Evolutionary conservation across 2,797 vertebrate species (phyloP).

Genomic region (Cynodonichthys magdalenae): DNA sequence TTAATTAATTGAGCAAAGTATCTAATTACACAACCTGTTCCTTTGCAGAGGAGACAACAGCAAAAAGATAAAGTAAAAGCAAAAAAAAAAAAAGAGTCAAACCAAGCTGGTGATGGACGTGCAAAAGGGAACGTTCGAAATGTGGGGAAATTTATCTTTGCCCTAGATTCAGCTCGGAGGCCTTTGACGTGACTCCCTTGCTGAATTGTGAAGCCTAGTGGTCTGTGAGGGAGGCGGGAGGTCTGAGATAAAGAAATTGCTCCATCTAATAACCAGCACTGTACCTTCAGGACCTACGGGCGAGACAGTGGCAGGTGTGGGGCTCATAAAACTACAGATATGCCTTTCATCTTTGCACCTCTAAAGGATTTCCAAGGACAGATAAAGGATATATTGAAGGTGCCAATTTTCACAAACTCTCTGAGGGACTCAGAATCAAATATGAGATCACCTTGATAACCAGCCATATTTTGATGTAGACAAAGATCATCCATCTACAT

Average conservation of each 20-base stretch:
- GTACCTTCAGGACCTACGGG: conserved; percentile 19
- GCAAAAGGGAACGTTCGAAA: not conserved
- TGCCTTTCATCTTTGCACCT: conserved; percentile 38
- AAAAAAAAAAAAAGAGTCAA: conserved; percentile 8
- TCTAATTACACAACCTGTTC: conserved; percentile 60
- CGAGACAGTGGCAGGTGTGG: not conserved
- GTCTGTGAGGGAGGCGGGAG: conserved; percentile 26
- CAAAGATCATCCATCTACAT: conserved; percentile 8
- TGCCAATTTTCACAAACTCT: conserved; percentile 33
- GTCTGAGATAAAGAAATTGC: conserved; percentile 43
- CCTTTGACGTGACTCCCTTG: conserved; percentile 18
- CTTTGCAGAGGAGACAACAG: conserved; percentile 16
- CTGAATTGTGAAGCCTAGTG: conserved; percentile 19
- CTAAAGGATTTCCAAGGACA: conserved; percentile 24
- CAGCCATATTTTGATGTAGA: conserved; percentile 19
- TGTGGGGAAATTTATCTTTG: conserved; percentile 14
- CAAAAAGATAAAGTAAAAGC: not conserved
- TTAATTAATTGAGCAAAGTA: conserved; percentile 66
- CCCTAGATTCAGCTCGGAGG: conserved; percentile 11
- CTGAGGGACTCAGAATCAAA: conserved; percentile 32
- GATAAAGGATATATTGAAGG: conserved; percentile 9
- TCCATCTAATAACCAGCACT: conserved; percentile 16
- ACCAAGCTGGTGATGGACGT: conserved; percentile 33
- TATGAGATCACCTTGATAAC: not conserved
- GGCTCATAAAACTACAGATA: conserved; percentile 33